Base-by-base conservation (phyloP, 2,888 invertebrate genomes). In the Seladonia tumulorum region DNA sequence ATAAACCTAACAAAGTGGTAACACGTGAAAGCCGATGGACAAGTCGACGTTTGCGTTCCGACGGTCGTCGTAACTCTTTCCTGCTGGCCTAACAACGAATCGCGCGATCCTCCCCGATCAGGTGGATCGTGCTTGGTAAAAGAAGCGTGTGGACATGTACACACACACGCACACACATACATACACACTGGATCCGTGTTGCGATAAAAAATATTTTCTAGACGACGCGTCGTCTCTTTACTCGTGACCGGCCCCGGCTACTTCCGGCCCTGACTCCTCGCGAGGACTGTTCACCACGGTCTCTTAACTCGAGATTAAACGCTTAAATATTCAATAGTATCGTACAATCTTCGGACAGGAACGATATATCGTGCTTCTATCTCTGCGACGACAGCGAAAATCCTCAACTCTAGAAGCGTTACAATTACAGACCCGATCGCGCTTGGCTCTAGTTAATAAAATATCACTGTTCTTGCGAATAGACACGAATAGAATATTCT, bases 381-480 rank as follows among this genome's bases (percentile, higher is more conserved):
- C 53, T 71, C 74, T 57, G 63, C 35, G 16, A 16, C 73, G 22
- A 82, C 73, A 53, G 80, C 66, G 39, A 57, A 60, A 68, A 68
- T 76, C 85, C 35, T 86, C 82, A n/a, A 70, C 39, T 80, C 78
- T 88, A 90, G 91, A 93, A 94, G 92, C 92, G 85, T 90, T 89
- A 88, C 87, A 88, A 83, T 79, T 89, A 90, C 88, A 89, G 85
- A 89, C 79, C 86, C 83, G 76, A 85, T 88, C 81, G 89, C 89
- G 89, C 89, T 85, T 85, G 88, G 89, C 91, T 87, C 81, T 77
- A 88, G 87, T 91, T 92, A 91, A 91, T 93, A 93, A 93, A 93
- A 93, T 93, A 93, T 93, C 90, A 89, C 92, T 87, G 86, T 90
- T 91, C 90, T 71, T 92, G 90, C 87, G 85, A 85, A 79, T 90